phyloP scores from a whole-genome alignment of 1,140 invertebrate genomes.

The Nebria ingens region DNA sequence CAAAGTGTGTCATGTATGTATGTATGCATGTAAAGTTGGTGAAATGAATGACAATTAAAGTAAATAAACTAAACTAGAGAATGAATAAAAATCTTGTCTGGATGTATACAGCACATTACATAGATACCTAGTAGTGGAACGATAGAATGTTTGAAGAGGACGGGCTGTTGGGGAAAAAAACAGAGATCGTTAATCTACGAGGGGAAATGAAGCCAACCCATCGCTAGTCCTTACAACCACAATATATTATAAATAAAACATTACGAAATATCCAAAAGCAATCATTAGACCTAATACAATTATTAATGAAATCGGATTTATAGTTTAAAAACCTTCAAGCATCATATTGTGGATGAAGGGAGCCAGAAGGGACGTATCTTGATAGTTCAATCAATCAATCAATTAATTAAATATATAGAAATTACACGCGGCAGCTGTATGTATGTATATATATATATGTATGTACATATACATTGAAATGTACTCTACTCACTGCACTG shows the following conservation, averaged over 20 bases:
- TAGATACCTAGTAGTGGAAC: conserved; percentile 6
- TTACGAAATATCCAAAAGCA: conserved; percentile 15
- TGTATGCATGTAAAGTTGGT: too few species aligned
- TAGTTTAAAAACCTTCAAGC: conserved; percentile 20
- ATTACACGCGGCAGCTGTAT: conserved; percentile 1
- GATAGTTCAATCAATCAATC: not conserved
- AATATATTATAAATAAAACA: conserved; percentile 27
- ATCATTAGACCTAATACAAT: conserved; percentile 17
- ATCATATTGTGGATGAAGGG: conserved; percentile 27
- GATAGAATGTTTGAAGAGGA: conserved; percentile 15
- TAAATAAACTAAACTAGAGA: conserved; percentile 4
- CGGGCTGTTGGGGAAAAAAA: conserved; percentile 15
- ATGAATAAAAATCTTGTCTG: too few species aligned
- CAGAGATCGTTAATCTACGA: conserved; percentile 13
- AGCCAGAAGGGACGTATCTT: conserved; percentile 5
- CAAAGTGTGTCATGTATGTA: too few species aligned
- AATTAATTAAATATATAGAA: not conserved
- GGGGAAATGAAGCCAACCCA: conserved; percentile 24
- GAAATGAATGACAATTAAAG: not conserved
- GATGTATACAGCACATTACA: too few species aligned
- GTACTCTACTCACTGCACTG: not conserved
- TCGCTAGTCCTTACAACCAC: conserved; percentile 28
- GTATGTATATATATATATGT: too few species aligned
- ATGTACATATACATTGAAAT: too few species aligned
- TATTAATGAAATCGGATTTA: conserved; percentile 14